Evolutionary conservation across 2,888 invertebrate species (phyloP).

Genomic region (Luperina testacea): DNA sequence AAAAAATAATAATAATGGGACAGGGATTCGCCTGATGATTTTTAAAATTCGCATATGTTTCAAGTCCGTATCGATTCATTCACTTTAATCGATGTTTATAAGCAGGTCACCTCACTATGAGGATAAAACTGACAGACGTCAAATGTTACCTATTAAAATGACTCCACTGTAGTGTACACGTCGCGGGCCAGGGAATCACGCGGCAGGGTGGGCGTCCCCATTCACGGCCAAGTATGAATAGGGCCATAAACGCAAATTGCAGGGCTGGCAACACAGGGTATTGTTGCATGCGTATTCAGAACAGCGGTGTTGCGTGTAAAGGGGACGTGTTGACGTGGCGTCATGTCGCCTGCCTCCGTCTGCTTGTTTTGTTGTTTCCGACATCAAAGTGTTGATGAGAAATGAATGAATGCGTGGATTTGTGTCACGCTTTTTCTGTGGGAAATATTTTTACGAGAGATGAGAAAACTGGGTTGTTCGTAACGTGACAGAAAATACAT

Average conservation of each 20-base stretch:
- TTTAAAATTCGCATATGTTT: too few species aligned
- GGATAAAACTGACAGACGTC: too few species aligned
- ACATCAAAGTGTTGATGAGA: slow-evolving; percentile 54
- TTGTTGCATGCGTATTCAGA: slow-evolving; percentile 59
- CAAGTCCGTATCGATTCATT: too few species aligned
- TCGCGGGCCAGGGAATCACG: slow-evolving; percentile 62
- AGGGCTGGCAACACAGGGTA: slow-evolving; percentile 68
- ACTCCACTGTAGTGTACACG: too few species aligned
- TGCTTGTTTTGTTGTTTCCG: slow-evolving; percentile 51
- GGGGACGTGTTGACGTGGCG: slow-evolving; percentile 47
- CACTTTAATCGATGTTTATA: too few species aligned
- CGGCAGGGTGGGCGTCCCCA: slow-evolving; percentile 68
- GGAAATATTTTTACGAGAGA: slow-evolving; percentile 33
- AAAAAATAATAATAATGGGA: too few species aligned
- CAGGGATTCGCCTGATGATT: too few species aligned
- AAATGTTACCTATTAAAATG: too few species aligned
- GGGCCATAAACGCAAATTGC: slow-evolving; percentile 78
- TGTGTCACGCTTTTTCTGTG: slow-evolving; percentile 43
- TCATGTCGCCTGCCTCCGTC: slow-evolving; percentile 41
- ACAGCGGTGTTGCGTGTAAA: slow-evolving; percentile 52
- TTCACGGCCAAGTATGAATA: slow-evolving; percentile 76
- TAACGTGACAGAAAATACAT: not conserved
- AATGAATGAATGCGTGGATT: slow-evolving; percentile 51
- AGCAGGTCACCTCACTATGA: too few species aligned
- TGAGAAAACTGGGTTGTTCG: slow-evolving; percentile 20